Base-by-base conservation (phyloP, 1,140 invertebrate genomes). In the Polyergus mexicanus region DNA sequence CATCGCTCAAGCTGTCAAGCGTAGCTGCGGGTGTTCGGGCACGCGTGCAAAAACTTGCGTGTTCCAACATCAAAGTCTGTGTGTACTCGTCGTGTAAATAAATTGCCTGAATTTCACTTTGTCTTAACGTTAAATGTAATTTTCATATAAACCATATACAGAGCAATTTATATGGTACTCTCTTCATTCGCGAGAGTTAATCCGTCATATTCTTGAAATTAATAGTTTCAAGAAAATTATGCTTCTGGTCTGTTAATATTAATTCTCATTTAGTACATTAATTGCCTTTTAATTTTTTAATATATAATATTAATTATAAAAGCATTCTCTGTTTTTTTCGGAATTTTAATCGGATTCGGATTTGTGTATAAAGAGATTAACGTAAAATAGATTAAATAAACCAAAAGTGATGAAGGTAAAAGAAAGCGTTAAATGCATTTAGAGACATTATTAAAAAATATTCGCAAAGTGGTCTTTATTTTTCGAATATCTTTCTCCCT, bases 1-100 rank as follows among this genome's bases (percentile, higher is more conserved):
- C 91, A 91, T 92, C 91, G 85, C 81, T 92, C 91, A 91, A 84
- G 86, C 72, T 90, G 91, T 92, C 91, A 90, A 74, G n/a, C 89
- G 60, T 11, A 68, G n/a, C 72, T 80, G 62, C 86, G 83, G 41
- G 71, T 66, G 35, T 41, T 75, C 25, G 41, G 35, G n/a, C 38
- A 62, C 65, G 76, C 38, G 74, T 41, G 7, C 28, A 58, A 71
- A 63, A 84, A 62, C 66, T 71, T 35, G 65, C 28, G 13, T 22
- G 28, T 32, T 32, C 35, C 32, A 35, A 80, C 66, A 81, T 81
- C 66, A 28, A 72, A 60, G 25, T 22, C 25, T 35, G 16, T 22
- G 35, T 63, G 28, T 28, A 19, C 3, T 0, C 22, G 19, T 51
- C 44, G 28, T n/a, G 25, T 65, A 68, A 68, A 65, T 77, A 65